Base-by-base conservation (phyloP, 2,888 invertebrate species). In the Xestia sexstrigata region DNA sequence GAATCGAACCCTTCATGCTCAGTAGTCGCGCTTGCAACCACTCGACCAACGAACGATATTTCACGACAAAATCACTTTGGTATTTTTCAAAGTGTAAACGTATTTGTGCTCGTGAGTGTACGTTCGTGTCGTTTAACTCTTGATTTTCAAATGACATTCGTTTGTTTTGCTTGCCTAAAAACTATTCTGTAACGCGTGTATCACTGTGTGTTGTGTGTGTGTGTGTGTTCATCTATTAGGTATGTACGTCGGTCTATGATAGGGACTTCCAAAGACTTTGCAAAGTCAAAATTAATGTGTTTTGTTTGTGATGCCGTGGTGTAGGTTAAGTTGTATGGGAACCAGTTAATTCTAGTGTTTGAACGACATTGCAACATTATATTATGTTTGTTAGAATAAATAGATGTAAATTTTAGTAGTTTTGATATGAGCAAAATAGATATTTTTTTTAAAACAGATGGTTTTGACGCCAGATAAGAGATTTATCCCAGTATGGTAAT, bases 91-190 rank as follows among this genome's bases (percentile, higher is more conserved):
- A 60, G 47, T 65, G 42, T n/a, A 4, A n/a, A n/a, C 26, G 1
- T 65, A 65, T n/a, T n/a, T 8, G 2, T 42, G 42, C n/a, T n/a
- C n/a, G 17, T 8, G 8, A 65, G 42, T 65, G 65, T 42, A 42
- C 65, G 6, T 9, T 47, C 55, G 86, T 76, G 91, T 91, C 92
- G 73, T 90, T 91, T 90, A 92, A 91, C 92, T 92, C 73, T 91
- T 92, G 92, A 88, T 92, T 91, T 92, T 91, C 90, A 92, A 92
- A 92, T 89, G 91, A 92, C 91, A 90, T 87, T 86, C 75, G 47
- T 55, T 79, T 83, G 87, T 83, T 79, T 87, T 84, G 88, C 85
- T 86, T 76, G 78, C 79, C 84, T 89, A 89, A 88, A 82, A 89
- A 75, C 88, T 88, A 89, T 86, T 84, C 83, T 76, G 80, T 67